A percentile compares a stretch with the other conserved stretches of the same genome.
These are phyloP conservation scores for Apaloderma vittatum DNA, from an alignment of 2,113 vertebrate species.

Conservation along the genomic window DNA sequence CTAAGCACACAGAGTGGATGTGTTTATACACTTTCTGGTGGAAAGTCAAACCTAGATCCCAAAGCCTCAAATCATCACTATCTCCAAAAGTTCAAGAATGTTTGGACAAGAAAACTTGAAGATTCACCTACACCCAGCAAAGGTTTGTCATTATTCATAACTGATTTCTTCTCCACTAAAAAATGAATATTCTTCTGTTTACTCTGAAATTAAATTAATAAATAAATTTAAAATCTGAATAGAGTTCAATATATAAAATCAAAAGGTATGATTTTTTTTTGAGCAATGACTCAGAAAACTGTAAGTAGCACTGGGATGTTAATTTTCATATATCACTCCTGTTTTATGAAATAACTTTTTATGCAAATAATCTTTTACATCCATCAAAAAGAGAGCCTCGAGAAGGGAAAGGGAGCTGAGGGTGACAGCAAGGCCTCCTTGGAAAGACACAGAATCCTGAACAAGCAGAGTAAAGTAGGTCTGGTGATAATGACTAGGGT, in stretches of 20 bases:
- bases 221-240: not conserved
- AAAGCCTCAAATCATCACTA: not conserved
- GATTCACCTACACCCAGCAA: not conserved
- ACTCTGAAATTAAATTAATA: not conserved
- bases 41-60: not conserved
- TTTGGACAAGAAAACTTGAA: not conserved
- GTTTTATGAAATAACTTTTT: not conserved
- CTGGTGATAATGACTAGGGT: accelerated
- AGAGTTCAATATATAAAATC: not conserved
- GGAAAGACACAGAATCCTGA: accelerated
- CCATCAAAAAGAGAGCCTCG: not conserved
- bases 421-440: not conserved
- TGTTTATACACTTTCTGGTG: not conserved
- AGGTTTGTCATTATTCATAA: not conserved
- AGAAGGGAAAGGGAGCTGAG: not conserved
- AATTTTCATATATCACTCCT: not conserved
- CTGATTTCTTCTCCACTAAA: not conserved
- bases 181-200: not conserved
- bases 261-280: not conserved
- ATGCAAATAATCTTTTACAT: not conserved
- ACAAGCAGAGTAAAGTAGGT: not conserved
- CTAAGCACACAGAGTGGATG: not conserved
- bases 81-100: not conserved
- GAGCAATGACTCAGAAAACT: not conserved
- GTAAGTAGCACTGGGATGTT: not conserved